Percentiles rank a stretch among this genome's conserved stretches.
Evolutionary conservation across 2,888 invertebrate genomes (phyloP).

Genomic region (Drosophila longiperda): DNA sequence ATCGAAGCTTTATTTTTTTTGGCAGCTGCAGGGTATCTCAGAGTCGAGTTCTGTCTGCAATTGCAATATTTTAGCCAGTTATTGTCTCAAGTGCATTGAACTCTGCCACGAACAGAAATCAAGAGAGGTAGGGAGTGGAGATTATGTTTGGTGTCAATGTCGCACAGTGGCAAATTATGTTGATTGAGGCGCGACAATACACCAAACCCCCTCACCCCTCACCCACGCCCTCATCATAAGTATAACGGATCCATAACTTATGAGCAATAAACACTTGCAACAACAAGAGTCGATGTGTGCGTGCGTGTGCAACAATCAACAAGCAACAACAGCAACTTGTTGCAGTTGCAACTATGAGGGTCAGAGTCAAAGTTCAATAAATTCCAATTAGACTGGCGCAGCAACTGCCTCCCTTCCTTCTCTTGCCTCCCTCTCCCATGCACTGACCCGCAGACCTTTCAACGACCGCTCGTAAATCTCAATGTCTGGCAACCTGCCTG

Average conservation of each 20-base stretch:
- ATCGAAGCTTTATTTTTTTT: neutral
- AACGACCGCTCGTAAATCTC: slow-evolving; percentile 65
- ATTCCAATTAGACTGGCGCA: slow-evolving; percentile 77
- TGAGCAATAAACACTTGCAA: slow-evolving; percentile 30
- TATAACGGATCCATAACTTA: slow-evolving; percentile 55
- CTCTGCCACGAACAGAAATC: slow-evolving; percentile 29
- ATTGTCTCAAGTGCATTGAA: slow-evolving; percentile 65
- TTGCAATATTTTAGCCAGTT: neutral
- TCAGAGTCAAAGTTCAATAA: slow-evolving; percentile 82
- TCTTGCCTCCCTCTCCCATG: slow-evolving; percentile 4
- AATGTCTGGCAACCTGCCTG: slow-evolving; percentile 55
- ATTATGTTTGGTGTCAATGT: slow-evolving; percentile 56
- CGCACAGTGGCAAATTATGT: slow-evolving; percentile 61
- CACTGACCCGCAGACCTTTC: slow-evolving; percentile 70
- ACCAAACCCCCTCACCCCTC: no score
- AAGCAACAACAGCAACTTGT: slow-evolving; percentile 41
- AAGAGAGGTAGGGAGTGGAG: slow-evolving; percentile 4
- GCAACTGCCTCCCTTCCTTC: neutral
- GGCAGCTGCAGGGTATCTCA: neutral
- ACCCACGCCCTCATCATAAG: slow-evolving; percentile 52
- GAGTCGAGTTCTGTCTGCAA: neutral
- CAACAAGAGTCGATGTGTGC: neutral
- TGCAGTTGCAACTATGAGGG: slow-evolving; percentile 68
- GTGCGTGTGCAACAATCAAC: slow-evolving; percentile 38
- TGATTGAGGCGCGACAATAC: slow-evolving; percentile 60